Evolutionary conservation across 2,113 vertebrate genomes (phyloP).

Genomic region (Boulengeromyrus knoepffleri): DNA sequence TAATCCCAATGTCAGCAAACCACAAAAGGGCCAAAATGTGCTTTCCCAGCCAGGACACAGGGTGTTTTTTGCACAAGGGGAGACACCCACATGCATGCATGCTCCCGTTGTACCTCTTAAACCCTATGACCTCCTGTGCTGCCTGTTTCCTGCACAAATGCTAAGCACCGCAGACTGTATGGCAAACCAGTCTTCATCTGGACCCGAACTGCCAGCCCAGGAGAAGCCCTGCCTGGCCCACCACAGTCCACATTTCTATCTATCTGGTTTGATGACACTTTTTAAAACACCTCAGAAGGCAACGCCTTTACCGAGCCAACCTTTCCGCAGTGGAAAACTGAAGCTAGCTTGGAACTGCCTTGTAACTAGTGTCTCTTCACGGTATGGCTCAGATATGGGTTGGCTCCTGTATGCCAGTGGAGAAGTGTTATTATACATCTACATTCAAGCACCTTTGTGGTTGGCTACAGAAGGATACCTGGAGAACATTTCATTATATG

Average conservation of each 20-base stretch:
- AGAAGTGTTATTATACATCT: not conserved
- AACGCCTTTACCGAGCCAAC: not conserved
- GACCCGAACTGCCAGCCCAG: not conserved
- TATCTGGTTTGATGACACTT: not conserved
- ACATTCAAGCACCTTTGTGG: not conserved
- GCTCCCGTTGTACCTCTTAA: constrained; percentile 28
- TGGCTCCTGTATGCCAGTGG: not conserved
- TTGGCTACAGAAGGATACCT: not conserved
- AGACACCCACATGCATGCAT: constrained; percentile 36
- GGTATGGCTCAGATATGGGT: not conserved
- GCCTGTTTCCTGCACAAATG: not conserved
- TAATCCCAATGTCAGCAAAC: constrained; percentile 50
- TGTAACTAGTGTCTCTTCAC: not conserved
- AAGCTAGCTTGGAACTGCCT: not conserved
- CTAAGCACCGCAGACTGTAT: not conserved
- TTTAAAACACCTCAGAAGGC: not conserved
- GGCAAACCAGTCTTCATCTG: not conserved
- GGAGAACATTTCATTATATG: not conserved
- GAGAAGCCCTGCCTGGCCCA: not conserved
- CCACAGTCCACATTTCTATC: not conserved
- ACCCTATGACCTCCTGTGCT: constrained; percentile 3
- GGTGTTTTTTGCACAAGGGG: constrained; percentile 41
- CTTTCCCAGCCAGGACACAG: constrained; percentile 27
- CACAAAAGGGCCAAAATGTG: constrained; percentile 31
- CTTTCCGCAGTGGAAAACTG: not conserved